Evolutionary conservation across 2,888 invertebrate genomes (phyloP).

Genomic region (Himalopsyche japonica): DNA sequence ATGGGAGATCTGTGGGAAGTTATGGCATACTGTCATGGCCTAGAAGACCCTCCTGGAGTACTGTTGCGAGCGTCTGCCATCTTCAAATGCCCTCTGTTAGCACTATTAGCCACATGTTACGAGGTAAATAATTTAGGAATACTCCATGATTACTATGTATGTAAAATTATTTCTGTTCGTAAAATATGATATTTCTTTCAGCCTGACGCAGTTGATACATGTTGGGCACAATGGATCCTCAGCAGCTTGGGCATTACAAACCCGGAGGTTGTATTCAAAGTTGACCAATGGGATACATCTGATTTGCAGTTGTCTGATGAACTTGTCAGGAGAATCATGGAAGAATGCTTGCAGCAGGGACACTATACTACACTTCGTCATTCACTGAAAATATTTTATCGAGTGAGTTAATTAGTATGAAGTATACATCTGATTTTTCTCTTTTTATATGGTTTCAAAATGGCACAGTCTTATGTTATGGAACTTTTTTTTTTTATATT

Average conservation of each 20-base stretch:
- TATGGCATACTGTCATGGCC: conserved; percentile 68
- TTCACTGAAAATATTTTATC: conserved; percentile 72
- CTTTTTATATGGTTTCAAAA: too few relatives aligned
- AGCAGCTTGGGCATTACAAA: conserved; percentile 48
- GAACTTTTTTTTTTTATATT: too few relatives aligned
- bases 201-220: conserved; percentile 65
- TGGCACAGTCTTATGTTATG: too few relatives aligned
- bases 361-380: conserved; percentile 65
- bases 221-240: conserved; percentile 65
- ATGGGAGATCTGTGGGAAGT: conserved; percentile 63
- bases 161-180: too few relatives aligned
- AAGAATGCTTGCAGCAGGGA: conserved; percentile 58
- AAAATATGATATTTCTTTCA: conserved; percentile 42
- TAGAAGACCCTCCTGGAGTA: conserved; percentile 70
- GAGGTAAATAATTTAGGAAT: conserved; percentile 55
- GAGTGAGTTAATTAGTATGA: conserved; percentile 52
- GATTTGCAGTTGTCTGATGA: conserved; percentile 48
- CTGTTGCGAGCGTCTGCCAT: conserved; percentile 62
- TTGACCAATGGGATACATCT: conserved; percentile 45
- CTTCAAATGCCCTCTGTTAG: conserved; percentile 64
- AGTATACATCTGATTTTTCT: too few relatives aligned
- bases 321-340: conserved; percentile 57
- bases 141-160: too few relatives aligned
- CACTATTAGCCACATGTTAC: conserved; percentile 70
- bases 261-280: conserved; percentile 43